Evolutionary conservation across 2,888 invertebrate species (phyloP).

Genomic region (Lymantria dispar): DNA sequence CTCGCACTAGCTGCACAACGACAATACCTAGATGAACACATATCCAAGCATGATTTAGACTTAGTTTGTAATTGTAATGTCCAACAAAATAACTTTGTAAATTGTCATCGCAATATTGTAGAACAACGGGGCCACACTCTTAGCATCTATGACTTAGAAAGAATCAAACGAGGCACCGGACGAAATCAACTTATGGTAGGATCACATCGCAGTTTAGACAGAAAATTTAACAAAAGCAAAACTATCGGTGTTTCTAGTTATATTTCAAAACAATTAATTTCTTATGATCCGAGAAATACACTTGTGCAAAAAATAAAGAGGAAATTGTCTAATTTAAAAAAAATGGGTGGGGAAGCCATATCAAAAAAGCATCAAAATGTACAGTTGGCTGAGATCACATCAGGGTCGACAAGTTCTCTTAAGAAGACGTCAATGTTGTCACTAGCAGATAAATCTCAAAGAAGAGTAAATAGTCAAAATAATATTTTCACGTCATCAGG

Average conservation of each 20-base stretch:
- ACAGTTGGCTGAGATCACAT: slow-evolving; percentile 75
- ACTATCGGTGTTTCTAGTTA: slow-evolving; percentile 74
- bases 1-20: slow-evolving; percentile 70
- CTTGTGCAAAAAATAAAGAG: slow-evolving; percentile 77
- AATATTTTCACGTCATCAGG: slow-evolving; percentile 68
- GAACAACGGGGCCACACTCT: slow-evolving; percentile 69
- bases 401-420: slow-evolving; percentile 69
- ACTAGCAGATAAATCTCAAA: slow-evolving; percentile 69
- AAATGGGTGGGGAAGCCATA: slow-evolving; percentile 73
- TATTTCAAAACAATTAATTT: slow-evolving; percentile 75
- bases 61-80: slow-evolving; percentile 75
- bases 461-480: slow-evolving; percentile 71
- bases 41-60: slow-evolving; percentile 69
- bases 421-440: slow-evolving; percentile 76
- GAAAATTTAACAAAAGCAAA: slow-evolving; percentile 73
- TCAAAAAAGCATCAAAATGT: slow-evolving; percentile 75
- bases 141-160: slow-evolving; percentile 72
- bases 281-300: slow-evolving; percentile 74
- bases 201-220: slow-evolving; percentile 74
- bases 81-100: slow-evolving; percentile 70
- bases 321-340: slow-evolving; percentile 76
- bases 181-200: slow-evolving; percentile 58
- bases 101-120: slow-evolving; percentile 59
- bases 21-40: slow-evolving; percentile 65
- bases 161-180: slow-evolving; percentile 67